Base-by-base conservation (phyloP, 2,797 vertebrate genomes). In the Eulemur albifrons region DNA sequence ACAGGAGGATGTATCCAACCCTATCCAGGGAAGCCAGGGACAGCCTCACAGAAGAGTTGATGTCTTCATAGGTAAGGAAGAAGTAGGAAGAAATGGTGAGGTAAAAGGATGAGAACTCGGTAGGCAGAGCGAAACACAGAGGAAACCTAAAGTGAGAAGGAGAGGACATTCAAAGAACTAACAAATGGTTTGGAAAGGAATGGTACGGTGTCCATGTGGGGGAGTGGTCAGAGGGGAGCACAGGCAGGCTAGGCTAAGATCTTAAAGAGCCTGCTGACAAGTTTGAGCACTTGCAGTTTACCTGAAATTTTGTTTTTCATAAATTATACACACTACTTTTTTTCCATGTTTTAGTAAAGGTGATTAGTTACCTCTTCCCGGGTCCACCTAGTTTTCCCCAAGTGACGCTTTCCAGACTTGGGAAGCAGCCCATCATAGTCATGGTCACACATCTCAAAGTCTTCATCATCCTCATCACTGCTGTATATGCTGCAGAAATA, bases 331-430 rank as follows among this genome's bases (percentile, higher is more conserved):
- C 4, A 54, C 48, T 23, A 85, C n/a, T 14, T 35, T 63, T 73
- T n/a, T 54, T 21, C 61, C 76, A 81, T 5, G n/a, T 75, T 88
- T 88, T 79, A 80, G 83, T 77, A 59, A 93, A 96, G 57, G 23
- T 76, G 32, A 96, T 72, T 2, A 96, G 97, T 97, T 99, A 99
- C 99, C 99, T 99, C 99, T 98, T 99, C 99, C 0, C 99, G 99
- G 7, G 99, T 99, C 99, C 99, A 99, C 95, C 99, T 99, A 81
- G 99, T 99, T 99, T 99, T 99, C 81, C 99, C 99, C 65, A 99
- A 99, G 98, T 99, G 99, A 40, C 99, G 99, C 98, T 99, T 99
- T 97, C 99, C 99, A 67, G 99, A 97, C 98, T 99, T 99, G 96
- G 99, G 99, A 97, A 99, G 97, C 17, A 99, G 98, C 76, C 99